A percentile compares a stretch with the other conserved stretches of the same genome.
These are phyloP conservation scores for Seira sanloemensis DNA, from an alignment of 2,888 invertebrate genomes.

Conservation along the genomic window DNA sequence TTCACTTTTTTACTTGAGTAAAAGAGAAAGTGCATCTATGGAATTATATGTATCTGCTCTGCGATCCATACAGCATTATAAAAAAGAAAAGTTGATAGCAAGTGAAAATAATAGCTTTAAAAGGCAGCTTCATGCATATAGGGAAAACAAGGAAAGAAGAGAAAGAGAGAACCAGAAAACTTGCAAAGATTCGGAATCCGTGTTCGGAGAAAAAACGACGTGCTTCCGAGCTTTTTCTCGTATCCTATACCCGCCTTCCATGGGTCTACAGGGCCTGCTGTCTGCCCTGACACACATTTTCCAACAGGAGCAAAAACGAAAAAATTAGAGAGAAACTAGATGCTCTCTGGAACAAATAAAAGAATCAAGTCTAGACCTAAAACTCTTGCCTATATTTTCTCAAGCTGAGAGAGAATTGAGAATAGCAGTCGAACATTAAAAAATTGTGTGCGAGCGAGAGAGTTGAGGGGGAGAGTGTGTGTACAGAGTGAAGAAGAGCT, in stretches of 20 bases:
- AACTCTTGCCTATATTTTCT: no score
- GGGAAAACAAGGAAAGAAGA: slow-evolving; percentile 48
- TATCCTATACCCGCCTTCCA: slow-evolving; percentile 56
- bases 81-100: slow-evolving; percentile 53
- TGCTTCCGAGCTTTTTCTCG: slow-evolving; percentile 59
- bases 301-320: slow-evolving; percentile 51
- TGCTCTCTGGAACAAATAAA: no score
- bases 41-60: slow-evolving; percentile 35
- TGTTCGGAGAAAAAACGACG: slow-evolving; percentile 60
- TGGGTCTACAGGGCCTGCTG: slow-evolving; percentile 43
- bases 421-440: slow-evolving; percentile 31
- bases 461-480: slow-evolving; percentile 42
- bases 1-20: slow-evolving; percentile 36
- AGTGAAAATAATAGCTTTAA: slow-evolving; percentile 52
- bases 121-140: slow-evolving; percentile 49
- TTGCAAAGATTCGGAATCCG: slow-evolving; percentile 61
- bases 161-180: slow-evolving; percentile 48
- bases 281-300: slow-evolving; percentile 69
- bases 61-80: slow-evolving; percentile 26
- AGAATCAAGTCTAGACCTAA: slow-evolving; percentile 57
- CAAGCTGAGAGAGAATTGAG: slow-evolving; percentile 8
- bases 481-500: slow-evolving; percentile 45
- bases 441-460: slow-evolving; percentile 9
- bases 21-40: slow-evolving; percentile 33
- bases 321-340: background rate